Base-by-base conservation (phyloP, 1,140 invertebrate genomes). In the Plutomurus gul region DNA sequence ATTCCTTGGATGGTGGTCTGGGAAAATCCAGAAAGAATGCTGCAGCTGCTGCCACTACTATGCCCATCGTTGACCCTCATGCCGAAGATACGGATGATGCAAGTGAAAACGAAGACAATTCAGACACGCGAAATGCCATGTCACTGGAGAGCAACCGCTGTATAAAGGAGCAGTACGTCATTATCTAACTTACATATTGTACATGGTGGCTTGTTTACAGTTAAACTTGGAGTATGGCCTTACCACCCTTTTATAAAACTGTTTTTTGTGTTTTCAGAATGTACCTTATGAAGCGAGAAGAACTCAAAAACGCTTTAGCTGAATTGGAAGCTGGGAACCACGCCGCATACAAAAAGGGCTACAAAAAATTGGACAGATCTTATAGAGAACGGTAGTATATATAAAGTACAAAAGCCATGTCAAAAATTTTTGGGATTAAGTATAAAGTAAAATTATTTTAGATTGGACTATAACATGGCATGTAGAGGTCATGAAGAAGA, bases 401-500 rank as follows among this genome's bases (percentile, higher is more conserved):
- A 1, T n/a, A n/a, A n/a, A n/a, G n/a, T n/a, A n/a, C n/a, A n/a
- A n/a, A n/a, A 7, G 11, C 2, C 39, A 43, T 13, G n/a, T 13
- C 7, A 43, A 8, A 43, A 43, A 43, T 43, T 43, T 13, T 43
- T 43, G 11, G 10, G n/a, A 43, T n/a, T 7, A 13, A 18, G 8
- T 47, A 47, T 3, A 13, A 13, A 47, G 20, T 47, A 47, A 11
- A 5, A 16, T n/a, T 5, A 47, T 47, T 16, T 16, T 18, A 65
- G 56, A 65, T 65, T 65, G 30, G 56, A 65, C 16, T 30, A 65
- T 36, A 65, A 65, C 20, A 36, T 65, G 56, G 56, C 56, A 33
- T 65, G 56, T n/a, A 65, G 56, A 36, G 56, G 56, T 18, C 56
- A 65, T 18, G 56, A 65, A 65, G 56, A 65, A 65, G 56, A 65